Evolutionary conservation across 1,140 invertebrate genomes (phyloP).

Genomic region (Drosophila kurseongensis): DNA sequence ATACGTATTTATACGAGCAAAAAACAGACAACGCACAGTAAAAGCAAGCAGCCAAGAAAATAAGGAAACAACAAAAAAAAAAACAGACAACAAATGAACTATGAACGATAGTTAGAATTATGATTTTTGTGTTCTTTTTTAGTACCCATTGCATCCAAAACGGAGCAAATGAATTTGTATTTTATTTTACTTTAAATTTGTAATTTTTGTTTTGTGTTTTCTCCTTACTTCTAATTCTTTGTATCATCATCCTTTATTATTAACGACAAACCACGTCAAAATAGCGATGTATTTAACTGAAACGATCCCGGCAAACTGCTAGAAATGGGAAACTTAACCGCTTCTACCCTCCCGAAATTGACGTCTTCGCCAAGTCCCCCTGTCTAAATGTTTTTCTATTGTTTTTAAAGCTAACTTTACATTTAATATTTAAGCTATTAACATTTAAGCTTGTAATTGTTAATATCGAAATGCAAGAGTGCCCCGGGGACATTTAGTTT

Average conservation of each 20-base stretch:
- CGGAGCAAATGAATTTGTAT: slow-evolving; percentile 26
- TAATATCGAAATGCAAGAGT: slow-evolving; percentile 47
- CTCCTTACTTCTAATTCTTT: not conserved
- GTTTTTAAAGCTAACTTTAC: slow-evolving; percentile 68
- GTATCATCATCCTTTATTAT: not conserved
- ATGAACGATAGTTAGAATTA: slow-evolving; percentile 24
- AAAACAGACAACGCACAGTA: slow-evolving; percentile 57
- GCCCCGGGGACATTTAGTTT: slow-evolving; percentile 5
- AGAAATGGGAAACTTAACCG: slow-evolving; percentile 2
- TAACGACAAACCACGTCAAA: not conserved
- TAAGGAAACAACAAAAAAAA: slow-evolving; percentile 7
- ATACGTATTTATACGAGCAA: slow-evolving; percentile 23
- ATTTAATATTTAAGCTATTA: slow-evolving; percentile 77
- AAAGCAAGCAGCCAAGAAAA: slow-evolving; percentile 26
- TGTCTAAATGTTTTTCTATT: slow-evolving; percentile 39
- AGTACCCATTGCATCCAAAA: slow-evolving; percentile 4
- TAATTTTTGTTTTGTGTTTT: slow-evolving; percentile 12
- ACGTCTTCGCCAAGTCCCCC: not conserved
- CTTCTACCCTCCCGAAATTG: not conserved
- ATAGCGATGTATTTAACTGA: slow-evolving; percentile 6
- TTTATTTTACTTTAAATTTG: slow-evolving; percentile 25
- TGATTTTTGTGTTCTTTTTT: slow-evolving; percentile 31
- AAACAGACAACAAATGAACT: slow-evolving; percentile 24
- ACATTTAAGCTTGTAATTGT: slow-evolving; percentile 78
- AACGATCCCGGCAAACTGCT: not conserved